These are phyloP conservation scores for Oplegnathus fasciatus DNA, from an alignment of 2,113 vertebrate species.

Conservation along the genomic window DNA sequence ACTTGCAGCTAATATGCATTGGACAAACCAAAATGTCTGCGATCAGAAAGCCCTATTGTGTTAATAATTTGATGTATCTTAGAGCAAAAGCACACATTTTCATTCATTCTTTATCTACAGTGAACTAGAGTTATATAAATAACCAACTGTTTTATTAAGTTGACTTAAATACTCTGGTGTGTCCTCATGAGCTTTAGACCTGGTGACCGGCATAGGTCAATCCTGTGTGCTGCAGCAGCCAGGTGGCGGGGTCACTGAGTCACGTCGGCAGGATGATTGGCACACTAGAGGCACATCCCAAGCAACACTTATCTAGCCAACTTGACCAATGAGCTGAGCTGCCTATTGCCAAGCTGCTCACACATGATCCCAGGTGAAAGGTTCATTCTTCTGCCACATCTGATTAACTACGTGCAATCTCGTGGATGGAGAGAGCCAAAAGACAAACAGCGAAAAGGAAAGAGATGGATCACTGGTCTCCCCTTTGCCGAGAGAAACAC, in stretches of 20 bases:
- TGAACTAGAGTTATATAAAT: background rate
- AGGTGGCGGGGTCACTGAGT: conserved; percentile 46
- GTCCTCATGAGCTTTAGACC: conserved; percentile 18
- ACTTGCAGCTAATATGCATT: background rate
- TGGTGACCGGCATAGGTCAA: conserved; percentile 1
- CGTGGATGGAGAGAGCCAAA: background rate
- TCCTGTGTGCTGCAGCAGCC: conserved; percentile 18
- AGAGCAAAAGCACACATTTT: background rate
- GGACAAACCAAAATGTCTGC: background rate
- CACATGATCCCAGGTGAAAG: background rate
- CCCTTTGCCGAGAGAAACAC: background rate
- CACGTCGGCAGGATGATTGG: background rate
- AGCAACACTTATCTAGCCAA: background rate
- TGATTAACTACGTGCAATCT: background rate
- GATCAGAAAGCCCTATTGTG: background rate
- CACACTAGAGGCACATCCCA: conserved; percentile 11
- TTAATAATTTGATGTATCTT: background rate
- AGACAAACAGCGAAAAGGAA: background rate
- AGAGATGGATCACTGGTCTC: background rate
- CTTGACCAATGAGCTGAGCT: background rate
- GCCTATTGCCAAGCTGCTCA: conserved; percentile 6
- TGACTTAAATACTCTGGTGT: background rate
- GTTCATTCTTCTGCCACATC: background rate
- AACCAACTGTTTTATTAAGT: background rate
- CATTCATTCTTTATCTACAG: background rate